Percentiles rank a stretch among this genome's conserved stretches.
Evolutionary conservation across 1,140 invertebrate species (phyloP).

Genomic region (Platyura marginata): DNA sequence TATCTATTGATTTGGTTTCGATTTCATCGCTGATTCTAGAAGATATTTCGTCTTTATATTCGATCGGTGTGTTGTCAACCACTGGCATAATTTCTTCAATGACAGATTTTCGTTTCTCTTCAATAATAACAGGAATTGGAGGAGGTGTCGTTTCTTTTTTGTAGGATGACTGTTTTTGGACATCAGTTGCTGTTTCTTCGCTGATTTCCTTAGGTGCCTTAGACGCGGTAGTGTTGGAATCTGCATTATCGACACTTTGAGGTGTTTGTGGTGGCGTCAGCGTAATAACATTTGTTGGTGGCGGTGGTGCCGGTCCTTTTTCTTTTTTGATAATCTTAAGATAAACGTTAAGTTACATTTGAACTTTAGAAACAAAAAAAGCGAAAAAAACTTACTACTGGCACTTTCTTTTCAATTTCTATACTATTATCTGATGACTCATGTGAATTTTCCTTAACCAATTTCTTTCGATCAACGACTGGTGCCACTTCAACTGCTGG

Average conservation of each 20-base stretch:
- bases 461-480: constrained; percentile 5
- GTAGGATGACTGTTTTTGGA: not conserved
- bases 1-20: not conserved
- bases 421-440: not conserved
- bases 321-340: constrained; percentile 38
- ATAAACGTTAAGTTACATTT: not conserved
- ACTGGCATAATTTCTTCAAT: not conserved
- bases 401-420: constrained; percentile 3
- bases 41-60: not conserved
- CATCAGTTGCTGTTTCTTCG: no score
- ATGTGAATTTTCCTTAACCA: not conserved
- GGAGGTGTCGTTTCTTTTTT: not conserved
- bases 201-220: not conserved
- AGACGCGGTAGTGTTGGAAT: not conserved
- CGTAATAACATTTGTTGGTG: constrained; percentile 21
- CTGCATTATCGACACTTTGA: not conserved
- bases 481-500: constrained; percentile 1
- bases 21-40: not conserved
- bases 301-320: constrained; percentile 50
- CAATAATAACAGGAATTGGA: not conserved
- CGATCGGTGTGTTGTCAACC: not conserved
- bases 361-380: not conserved
- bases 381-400: not conserved
- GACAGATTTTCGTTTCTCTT: not conserved
- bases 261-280: not conserved